These are phyloP conservation scores for Nematopogon swammerdamellus DNA, from an alignment of 2,888 invertebrate genomes.

Conservation along the genomic window DNA sequence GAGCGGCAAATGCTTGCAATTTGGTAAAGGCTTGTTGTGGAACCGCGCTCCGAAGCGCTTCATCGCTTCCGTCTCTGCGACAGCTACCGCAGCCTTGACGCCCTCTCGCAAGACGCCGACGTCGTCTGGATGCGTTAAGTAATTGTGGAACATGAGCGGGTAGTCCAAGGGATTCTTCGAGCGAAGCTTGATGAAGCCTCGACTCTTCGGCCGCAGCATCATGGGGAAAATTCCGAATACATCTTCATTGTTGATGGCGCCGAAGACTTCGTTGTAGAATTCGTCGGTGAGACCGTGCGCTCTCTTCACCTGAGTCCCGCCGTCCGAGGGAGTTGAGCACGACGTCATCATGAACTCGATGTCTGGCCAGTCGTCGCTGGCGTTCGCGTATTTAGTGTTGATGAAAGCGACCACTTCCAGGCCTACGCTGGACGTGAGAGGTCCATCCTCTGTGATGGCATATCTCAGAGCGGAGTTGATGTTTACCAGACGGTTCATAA, in stretches of 20 bases:
- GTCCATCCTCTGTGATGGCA: slow-evolving; percentile 82
- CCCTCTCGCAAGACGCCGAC: slow-evolving; percentile 81
- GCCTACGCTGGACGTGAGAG: slow-evolving; percentile 82
- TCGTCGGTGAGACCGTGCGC: slow-evolving; percentile 81
- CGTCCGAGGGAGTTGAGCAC: slow-evolving; percentile 77
- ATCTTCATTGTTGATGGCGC: slow-evolving; percentile 68
- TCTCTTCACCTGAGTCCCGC: slow-evolving; percentile 74
- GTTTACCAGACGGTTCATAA: slow-evolving; percentile 79
- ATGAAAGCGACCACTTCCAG: slow-evolving; percentile 87
- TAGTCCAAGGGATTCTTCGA: slow-evolving; percentile 71
- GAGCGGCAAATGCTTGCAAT: slow-evolving; percentile 73
- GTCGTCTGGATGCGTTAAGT: slow-evolving; percentile 83
- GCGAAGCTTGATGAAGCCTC: slow-evolving; percentile 73
- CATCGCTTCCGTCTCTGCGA: slow-evolving; percentile 75
- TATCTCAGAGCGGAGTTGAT: slow-evolving; percentile 80
- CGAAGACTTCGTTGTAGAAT: slow-evolving; percentile 74
- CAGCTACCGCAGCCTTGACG: slow-evolving; percentile 79
- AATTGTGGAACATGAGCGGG: slow-evolving; percentile 89
- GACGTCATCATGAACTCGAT: slow-evolving; percentile 89
- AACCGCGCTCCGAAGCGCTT: slow-evolving; percentile 76
- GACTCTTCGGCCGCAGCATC: slow-evolving; percentile 85
- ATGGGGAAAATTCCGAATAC: slow-evolving; percentile 83
- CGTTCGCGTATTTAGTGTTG: slow-evolving; percentile 83
- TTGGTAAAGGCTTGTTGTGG: slow-evolving; percentile 71
- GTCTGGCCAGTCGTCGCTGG: slow-evolving; percentile 87